These are phyloP conservation scores for Dendrophyllia cribrosa DNA, from an alignment of 64 coral and sea anemone genomes.

Conservation along the genomic window DNA sequence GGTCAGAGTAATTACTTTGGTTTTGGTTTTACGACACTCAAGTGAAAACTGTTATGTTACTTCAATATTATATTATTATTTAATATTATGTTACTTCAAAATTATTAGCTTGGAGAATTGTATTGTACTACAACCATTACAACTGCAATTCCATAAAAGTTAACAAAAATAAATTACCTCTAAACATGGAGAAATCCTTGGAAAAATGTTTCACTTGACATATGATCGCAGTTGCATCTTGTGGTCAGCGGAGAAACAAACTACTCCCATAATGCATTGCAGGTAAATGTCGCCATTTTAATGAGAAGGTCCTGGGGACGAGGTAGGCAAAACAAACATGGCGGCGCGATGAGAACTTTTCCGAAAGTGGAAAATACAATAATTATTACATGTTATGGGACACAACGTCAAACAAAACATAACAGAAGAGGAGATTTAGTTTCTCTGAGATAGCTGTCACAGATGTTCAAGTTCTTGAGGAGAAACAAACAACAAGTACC, in stretches of 20 bases:
- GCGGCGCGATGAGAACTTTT: neutral
- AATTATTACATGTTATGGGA: neutral
- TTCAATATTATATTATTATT: no score
- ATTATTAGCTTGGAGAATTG: no score
- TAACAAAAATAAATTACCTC: neutral
- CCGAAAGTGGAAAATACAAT: no score
- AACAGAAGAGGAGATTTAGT: neutral
- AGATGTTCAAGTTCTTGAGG: conserved; percentile 65
- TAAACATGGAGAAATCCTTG: conserved; percentile 3
- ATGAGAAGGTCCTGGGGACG: neutral
- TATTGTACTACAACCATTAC: no score
- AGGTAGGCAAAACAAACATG: conserved; percentile 12
- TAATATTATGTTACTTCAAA: no score
- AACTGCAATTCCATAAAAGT: no score
- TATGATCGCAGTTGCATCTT: neutral
- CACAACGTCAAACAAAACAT: neutral
- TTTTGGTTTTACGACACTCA: no score
- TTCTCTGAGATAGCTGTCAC: neutral
- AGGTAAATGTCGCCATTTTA: neutral
- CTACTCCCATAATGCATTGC: neutral
- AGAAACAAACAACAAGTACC: conserved; percentile 21
- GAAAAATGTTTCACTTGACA: neutral
- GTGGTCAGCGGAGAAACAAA: neutral
- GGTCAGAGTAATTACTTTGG: no score
- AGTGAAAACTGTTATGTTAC: no score